Evolutionary conservation across 2,797 vertebrate genomes (phyloP), one percentile per base, ranked within the genome.

Genomic region (Smutsia gigantea): DNA sequence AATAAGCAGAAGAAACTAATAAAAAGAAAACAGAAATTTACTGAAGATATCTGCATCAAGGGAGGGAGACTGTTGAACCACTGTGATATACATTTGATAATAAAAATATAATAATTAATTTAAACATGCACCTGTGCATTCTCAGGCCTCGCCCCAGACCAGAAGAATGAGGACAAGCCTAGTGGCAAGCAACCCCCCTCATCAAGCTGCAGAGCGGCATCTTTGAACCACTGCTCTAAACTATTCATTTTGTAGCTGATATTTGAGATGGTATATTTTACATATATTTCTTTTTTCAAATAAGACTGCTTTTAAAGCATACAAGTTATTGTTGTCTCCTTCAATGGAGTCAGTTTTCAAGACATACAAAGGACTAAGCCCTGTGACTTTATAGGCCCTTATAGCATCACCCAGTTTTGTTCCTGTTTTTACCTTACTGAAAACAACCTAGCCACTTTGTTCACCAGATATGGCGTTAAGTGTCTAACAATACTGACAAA

Each of bases 341-440:
- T 93, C 51, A 81, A 0, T 49, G 21, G 66, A 74, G 55, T 74
- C 51, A 15, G 2, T 69, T 89, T 86, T 94, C 61, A 89, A 82
- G 55, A 59, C 72, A 68, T 51, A 42, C 15, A 37, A 0, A 85
- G 31, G 27, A 64, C 42, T 87, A 69, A 86, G 23, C 9, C 49
- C 55, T 63, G 15, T 85, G 42, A 68, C 64, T 42, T 66, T 49
- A 55, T 37, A 78, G 51, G 42, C 61, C 71, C 51, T 66, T 49
- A 55, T 31, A 78, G 51, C 23, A 31, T 74, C 37, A 79, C 21
- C 14, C 57, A 87, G 14, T 37, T 83, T 91, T 90, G 63, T 3
- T 93, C 64, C 90, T 83, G 29, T 51, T 86, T 94, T 96, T 87
- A 18, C 64, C 53, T 79, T 72, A 34, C 7, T 79, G 39, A 63